Evolutionary conservation across 2,797 vertebrate genomes (phyloP), one percentile per base, ranked within the genome.

Genomic region (Botia almorhae): DNA sequence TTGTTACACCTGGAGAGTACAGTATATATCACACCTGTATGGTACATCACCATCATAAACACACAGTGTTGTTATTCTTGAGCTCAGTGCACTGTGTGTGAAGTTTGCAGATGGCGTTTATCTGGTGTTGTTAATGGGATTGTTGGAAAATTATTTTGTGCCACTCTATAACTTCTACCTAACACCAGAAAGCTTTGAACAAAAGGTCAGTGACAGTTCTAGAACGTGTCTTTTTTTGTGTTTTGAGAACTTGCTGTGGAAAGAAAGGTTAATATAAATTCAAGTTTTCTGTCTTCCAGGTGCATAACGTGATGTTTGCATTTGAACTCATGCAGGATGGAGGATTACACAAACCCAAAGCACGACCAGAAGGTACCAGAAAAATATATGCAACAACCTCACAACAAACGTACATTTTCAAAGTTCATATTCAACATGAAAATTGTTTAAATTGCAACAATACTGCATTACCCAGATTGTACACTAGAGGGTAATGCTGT

Each of bases 81-180:
- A 60, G 12, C 10, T 26, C 19, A 21, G 2, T 1, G 55, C 11
- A 21, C 3, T 11, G 58, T 60, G 21, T 78, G 33, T 63, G 14
- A 74, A 99, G 98, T 99, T 99, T 93, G 97, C 98, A 91, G 97
- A 99, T 74, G 98, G 98, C 0, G 98, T 99, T 56, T 99, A 99
- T 88, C 90, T 99, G 87, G 95, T 99, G 53, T 90, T 99, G 74
- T 90, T 99, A 85, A 98, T 98, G 96, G 98, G 98, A 19, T 92
- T 99, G 33, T 92, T 99, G 17, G 98, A 99, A 78, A 94, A 94
- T 87, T 99, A 99, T 86, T 99, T 99, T 74, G 96, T 99, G 21
- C 97, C 98, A 2, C 94, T 99, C 19, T 96, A 98, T 91, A 94
- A 96, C 91, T 99, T 99, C 92, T 95, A 96, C 87, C 94, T 99